phyloP scores from a whole-genome alignment of 2,888 invertebrate species.

The Gryllus longicercus region DNA sequence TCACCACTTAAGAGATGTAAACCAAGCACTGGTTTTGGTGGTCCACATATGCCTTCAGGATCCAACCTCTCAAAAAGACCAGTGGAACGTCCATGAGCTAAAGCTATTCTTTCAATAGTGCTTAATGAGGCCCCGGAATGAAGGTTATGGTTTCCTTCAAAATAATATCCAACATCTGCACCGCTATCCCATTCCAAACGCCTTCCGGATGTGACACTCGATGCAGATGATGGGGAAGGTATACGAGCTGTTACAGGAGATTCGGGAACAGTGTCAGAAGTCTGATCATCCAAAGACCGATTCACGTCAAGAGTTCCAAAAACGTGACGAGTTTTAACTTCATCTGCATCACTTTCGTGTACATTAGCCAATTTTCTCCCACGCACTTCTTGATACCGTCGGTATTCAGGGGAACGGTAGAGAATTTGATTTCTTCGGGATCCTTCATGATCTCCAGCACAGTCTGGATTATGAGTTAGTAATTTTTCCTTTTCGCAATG shows the following conservation, averaged over 20 bases:
- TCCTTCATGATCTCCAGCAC: too few relatives aligned
- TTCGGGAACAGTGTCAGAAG: background rate
- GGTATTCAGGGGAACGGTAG: too few relatives aligned
- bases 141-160: constrained; percentile 18
- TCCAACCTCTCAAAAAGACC: constrained; percentile 27
- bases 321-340: too few relatives aligned
- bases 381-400: too few relatives aligned
- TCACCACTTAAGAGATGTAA: background rate
- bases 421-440: too few relatives aligned
- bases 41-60: constrained; percentile 25
- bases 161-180: constrained; percentile 76
- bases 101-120: constrained; percentile 61
- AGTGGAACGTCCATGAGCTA: constrained; percentile 47
- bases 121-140: constrained; percentile 47
- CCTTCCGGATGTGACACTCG: constrained; percentile 68
- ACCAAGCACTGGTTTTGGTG: background rate
- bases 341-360: too few relatives aligned
- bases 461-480: too few relatives aligned
- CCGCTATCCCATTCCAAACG: constrained; percentile 85
- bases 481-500: too few relatives aligned
- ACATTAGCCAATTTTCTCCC: too few relatives aligned
- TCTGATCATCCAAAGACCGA: background rate
- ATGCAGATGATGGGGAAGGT: constrained; percentile 61
- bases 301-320: too few relatives aligned
- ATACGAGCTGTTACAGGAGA: constrained; percentile 45